These are phyloP conservation scores for Stenopsyche tienmushanensis DNA, from an alignment of 1,140 invertebrate genomes.

Conservation along the genomic window DNA sequence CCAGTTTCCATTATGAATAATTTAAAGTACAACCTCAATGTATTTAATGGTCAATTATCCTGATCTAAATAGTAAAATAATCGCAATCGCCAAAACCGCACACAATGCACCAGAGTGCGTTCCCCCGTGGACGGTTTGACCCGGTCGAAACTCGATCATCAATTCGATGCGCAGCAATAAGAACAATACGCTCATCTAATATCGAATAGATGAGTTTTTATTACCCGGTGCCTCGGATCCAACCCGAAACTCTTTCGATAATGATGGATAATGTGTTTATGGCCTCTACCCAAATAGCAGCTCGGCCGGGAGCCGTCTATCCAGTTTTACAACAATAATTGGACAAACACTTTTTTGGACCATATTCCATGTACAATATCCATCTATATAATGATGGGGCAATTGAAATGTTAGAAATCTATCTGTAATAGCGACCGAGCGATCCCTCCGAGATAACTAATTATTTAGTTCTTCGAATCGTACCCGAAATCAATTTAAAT, in stretches of 20 bases:
- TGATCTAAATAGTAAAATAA: background rate
- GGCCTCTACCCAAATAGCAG: conserved; percentile 18
- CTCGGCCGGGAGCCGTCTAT: conserved; percentile 11
- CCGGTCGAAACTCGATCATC: background rate
- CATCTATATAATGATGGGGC: background rate
- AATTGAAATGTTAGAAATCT: no score
- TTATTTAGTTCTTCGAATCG: no score
- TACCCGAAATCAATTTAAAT: no score
- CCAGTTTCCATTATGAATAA: no score
- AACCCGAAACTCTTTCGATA: conserved; percentile 15
- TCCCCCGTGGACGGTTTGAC: background rate
- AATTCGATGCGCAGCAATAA: background rate
- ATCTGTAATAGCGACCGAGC: no score
- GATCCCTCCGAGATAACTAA: no score
- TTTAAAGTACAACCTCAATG: no score
- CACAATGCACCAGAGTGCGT: background rate
- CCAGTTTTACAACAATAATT: conserved; percentile 22
- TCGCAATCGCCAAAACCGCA: background rate
- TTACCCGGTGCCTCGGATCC: conserved; percentile 9
- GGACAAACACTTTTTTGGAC: conserved; percentile 13
- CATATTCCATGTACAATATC: background rate
- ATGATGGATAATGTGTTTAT: conserved; percentile 26
- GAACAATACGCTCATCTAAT: no score
- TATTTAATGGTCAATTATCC: no score
- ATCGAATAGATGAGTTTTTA: conserved; percentile 16